Percentiles rank a stretch among this genome's conserved stretches.
Evolutionary conservation across 2,888 invertebrate species (phyloP).

Genomic region (Gasteruption jaculator): DNA sequence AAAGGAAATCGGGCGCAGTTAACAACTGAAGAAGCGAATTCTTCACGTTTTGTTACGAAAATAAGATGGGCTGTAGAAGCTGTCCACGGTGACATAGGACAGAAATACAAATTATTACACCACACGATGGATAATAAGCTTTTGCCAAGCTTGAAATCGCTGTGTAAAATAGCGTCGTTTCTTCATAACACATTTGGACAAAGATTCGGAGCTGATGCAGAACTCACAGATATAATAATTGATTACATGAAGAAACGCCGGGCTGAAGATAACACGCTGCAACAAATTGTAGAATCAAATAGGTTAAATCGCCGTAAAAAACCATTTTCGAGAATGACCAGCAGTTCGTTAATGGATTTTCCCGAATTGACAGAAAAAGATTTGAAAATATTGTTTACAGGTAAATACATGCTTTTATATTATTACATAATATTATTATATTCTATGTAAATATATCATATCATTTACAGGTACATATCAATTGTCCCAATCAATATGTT

Average conservation of each 20-base stretch:
- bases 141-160: conserved; percentile 14
- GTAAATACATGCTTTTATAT: too few relatives aligned
- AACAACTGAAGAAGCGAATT: conserved; percentile 23
- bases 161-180: conserved; percentile 20
- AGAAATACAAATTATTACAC: conserved; percentile 17
- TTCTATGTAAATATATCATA: too few relatives aligned
- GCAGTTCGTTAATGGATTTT: conserved; percentile 19
- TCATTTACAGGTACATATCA: conserved; percentile 26
- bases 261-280: conserved; percentile 12
- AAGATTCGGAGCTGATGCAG: conserved; percentile 20
- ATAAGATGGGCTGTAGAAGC: conserved; percentile 23
- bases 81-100: conserved; percentile 19
- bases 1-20: conserved; percentile 26
- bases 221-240: conserved; percentile 11
- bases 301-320: conserved; percentile 13
- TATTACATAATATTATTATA: too few relatives aligned
- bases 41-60: conserved; percentile 25
- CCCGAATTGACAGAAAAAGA: conserved; percentile 22
- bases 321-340: conserved; percentile 15
- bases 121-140: conserved; percentile 20
- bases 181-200: conserved; percentile 22
- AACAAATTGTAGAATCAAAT: conserved; percentile 16
- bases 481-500: conserved; percentile 22
- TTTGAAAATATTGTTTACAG: conserved; percentile 22
- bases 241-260: conserved; percentile 12